Evolutionary conservation across 1,140 invertebrate genomes (phyloP).

Genomic region (Eueides isabella): DNA sequence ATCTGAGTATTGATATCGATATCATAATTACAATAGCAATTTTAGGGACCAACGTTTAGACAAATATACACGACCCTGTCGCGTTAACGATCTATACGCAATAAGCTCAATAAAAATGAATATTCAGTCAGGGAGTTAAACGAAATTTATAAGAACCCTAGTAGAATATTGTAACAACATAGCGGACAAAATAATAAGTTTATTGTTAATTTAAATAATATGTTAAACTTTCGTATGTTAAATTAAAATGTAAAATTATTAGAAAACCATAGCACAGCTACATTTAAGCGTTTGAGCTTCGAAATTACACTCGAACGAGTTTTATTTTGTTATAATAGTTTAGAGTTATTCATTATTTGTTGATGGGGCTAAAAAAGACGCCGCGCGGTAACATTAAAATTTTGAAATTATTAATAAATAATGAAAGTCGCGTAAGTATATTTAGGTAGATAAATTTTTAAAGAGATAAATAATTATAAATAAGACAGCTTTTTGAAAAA

Average conservation of each 20-base stretch:
- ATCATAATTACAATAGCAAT: constrained; percentile 76
- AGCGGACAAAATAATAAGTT: neutral
- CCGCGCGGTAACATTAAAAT: constrained; percentile 65
- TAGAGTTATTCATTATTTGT: constrained; percentile 13
- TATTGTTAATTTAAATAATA: neutral
- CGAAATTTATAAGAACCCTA: constrained; percentile 53
- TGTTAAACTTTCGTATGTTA: neutral
- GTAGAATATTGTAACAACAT: constrained; percentile 30
- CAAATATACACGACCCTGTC: constrained; percentile 75
- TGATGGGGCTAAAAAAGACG: constrained; percentile 55
- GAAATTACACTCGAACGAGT: neutral
- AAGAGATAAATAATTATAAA: constrained; percentile 76
- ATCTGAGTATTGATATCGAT: constrained; percentile 42
- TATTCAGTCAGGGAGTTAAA: constrained; percentile 47
- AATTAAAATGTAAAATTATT: neutral
- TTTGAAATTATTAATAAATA: constrained; percentile 56
- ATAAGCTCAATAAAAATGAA: constrained; percentile 60
- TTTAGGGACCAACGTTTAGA: constrained; percentile 81
- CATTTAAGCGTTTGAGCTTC: neutral
- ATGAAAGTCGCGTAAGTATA: constrained; percentile 53
- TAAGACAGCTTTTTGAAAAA: constrained; percentile 75
- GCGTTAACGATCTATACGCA: constrained; percentile 61
- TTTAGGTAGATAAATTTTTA: constrained; percentile 80
- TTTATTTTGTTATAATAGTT: neutral
- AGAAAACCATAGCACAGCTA: no score